A percentile compares a stretch with the other conserved stretches of the same genome.
Evolutionary conservation across 2,113 vertebrate species (phyloP).

Genomic region (Dicentrarchus labrax): DNA sequence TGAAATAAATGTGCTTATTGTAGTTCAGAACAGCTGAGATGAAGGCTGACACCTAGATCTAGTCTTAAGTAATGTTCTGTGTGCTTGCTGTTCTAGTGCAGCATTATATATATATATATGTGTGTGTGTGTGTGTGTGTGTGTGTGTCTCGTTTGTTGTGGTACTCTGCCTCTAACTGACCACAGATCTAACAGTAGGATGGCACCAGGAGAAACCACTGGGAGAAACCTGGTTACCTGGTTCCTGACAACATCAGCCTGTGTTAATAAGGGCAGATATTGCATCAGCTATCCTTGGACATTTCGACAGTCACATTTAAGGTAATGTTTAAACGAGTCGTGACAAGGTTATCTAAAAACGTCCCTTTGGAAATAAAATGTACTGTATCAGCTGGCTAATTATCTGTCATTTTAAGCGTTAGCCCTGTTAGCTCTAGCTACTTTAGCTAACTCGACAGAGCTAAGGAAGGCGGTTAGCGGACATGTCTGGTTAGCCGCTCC

Average conservation of each 20-base stretch:
- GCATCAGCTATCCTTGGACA: conserved; percentile 21
- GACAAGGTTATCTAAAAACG: background rate
- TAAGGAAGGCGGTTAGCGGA: background rate
- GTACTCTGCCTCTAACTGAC: background rate
- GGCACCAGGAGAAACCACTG: background rate
- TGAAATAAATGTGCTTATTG: background rate
- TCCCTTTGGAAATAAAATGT: rapidly evolving
- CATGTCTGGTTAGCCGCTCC: background rate
- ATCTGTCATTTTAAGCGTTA: no score
- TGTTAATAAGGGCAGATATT: conserved; percentile 2
- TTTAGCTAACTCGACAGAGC: background rate
- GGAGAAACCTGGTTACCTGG: background rate
- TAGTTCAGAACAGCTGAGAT: background rate
- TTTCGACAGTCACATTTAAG: background rate
- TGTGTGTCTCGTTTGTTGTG: background rate
- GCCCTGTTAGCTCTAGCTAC: background rate
- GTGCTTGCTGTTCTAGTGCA: no score
- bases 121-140: background rate
- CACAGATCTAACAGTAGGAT: background rate
- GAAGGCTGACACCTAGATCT: no score
- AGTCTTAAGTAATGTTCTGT: no score
- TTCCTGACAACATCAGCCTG: background rate
- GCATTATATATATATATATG: no score
- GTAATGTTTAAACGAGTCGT: rapidly evolving
- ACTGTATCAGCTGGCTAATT: background rate